A percentile compares a stretch with the other conserved stretches of the same genome.
phyloP scores from a whole-genome alignment of 2,888 invertebrate species.

The Acleris laterana region DNA sequence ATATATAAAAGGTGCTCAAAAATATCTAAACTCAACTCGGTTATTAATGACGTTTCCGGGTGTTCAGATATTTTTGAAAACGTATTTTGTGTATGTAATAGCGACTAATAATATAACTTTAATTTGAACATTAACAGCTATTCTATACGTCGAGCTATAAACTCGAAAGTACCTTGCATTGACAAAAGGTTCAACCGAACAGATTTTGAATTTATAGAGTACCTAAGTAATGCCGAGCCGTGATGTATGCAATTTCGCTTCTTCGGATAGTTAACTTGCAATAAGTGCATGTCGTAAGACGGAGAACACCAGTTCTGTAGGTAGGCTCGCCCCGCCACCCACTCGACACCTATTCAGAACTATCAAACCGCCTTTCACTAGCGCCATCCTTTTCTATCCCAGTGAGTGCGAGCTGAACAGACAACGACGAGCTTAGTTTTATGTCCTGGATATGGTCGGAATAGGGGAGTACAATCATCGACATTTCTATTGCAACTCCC shows the following conservation, averaged over 20 bases:
- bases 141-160: no score
- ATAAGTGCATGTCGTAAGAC: constrained; percentile 62
- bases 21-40: no score
- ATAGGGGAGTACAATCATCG: constrained; percentile 61
- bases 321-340: constrained; percentile 63
- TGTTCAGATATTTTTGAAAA: no score
- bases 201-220: no score
- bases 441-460: constrained; percentile 6
- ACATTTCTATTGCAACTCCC: constrained; percentile 69
- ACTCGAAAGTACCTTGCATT: no score
- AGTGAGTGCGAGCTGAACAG: constrained; percentile 16
- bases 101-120: no score
- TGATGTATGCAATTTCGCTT: constrained; percentile 14
- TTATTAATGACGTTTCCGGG: no score
- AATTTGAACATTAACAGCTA: no score
- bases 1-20: no score
- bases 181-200: no score
- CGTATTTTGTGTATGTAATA: no score
- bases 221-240: no score
- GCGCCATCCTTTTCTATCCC: constrained; percentile 30
- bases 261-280: constrained; percentile 47
- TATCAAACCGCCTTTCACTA: constrained; percentile 40
- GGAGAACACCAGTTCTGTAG: constrained; percentile 61
- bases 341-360: constrained; percentile 52
- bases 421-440: constrained; percentile 6